Evolutionary conservation across 2,797 vertebrate species (phyloP), one percentile per base, ranked within the genome.

Genomic region (Pachyuromys duprasi): DNA sequence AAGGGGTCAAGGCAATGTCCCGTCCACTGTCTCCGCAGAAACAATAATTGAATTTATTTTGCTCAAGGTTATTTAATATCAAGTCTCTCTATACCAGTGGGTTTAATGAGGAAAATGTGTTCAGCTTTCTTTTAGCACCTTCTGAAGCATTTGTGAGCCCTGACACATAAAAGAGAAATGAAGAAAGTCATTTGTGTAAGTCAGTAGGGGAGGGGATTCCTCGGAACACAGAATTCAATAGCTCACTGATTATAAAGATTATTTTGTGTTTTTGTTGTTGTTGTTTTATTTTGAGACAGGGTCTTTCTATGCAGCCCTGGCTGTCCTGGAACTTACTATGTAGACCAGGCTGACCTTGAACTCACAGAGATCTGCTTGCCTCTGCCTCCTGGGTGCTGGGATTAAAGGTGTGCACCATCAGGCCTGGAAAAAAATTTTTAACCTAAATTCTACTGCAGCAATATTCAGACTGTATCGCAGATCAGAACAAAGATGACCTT

Each of bases 401-500:
- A 53, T 69, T 67, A 86, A 69, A 86, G 18, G 20, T 53, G 42
- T 86, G 31, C 4, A 6, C 6, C 82, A n/a, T 49, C 20, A 86
- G n/a, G 42, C 20, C 63, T 86, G 20, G 42, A 26, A 67, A 53
- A 67, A 55, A 49, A n/a, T n/a, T 33, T 22, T 69, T 84, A 78
- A 62, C 86, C 72, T 86, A 22, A 75, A 91, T 92, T 96, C 63
- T 75, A 93, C 15, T 76, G 36, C 31, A 90, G n/a, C 79, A 62
- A 69, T 92, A 60, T 91, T 96, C 82, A 86, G 18, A 84, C 33
- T 57, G 15, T 26, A 20, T 79, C 74, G 36, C 33, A 65, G 14
- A 92, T 95, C 76, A 82, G 5, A 93, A 94, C 36, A n/a, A 79
- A 96, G 96, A 74, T 90, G 11, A 87, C 53, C 49, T 79, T 57